Evolutionary conservation across 2,888 invertebrate species (phyloP).

Genomic region (Acleris laterana): DNA sequence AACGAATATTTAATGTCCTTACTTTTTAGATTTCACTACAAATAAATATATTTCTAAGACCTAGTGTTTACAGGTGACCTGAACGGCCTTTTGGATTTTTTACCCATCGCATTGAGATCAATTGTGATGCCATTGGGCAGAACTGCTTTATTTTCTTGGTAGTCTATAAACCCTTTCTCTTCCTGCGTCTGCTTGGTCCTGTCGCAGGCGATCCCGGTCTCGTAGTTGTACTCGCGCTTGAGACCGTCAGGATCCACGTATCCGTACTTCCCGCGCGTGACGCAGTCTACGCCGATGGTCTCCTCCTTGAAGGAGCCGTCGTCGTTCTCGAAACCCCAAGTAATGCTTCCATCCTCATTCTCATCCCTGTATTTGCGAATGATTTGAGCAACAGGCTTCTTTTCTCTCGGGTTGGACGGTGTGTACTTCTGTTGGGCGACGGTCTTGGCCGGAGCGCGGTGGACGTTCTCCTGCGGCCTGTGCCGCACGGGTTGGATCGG

Average conservation of each 20-base stretch:
- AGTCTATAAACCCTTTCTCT: slow-evolving; percentile 88
- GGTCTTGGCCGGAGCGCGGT: slow-evolving; percentile 65
- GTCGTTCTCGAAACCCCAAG: slow-evolving; percentile 95
- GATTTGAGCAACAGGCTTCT: slow-evolving; percentile 89
- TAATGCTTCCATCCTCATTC: slow-evolving; percentile 91
- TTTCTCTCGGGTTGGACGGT: slow-evolving; percentile 74
- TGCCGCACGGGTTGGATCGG: slow-evolving; percentile 76
- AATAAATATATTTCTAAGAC: slow-evolving; percentile 70
- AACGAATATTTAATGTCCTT: slow-evolving; percentile 59
- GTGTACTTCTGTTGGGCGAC: slow-evolving; percentile 73
- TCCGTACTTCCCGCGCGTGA: slow-evolving; percentile 92
- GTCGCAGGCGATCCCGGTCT: slow-evolving; percentile 90
- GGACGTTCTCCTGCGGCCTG: slow-evolving; percentile 67
- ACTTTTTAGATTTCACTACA: slow-evolving; percentile 66
- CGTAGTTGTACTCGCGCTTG: slow-evolving; percentile 92
- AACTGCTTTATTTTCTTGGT: slow-evolving; percentile 89
- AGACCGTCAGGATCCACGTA: slow-evolving; percentile 93
- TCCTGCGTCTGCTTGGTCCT: slow-evolving; percentile 81
- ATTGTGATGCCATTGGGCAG: slow-evolving; percentile 89
- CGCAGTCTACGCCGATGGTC: slow-evolving; percentile 90
- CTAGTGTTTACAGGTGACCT: slow-evolving; percentile 80
- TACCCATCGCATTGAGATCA: slow-evolving; percentile 88
- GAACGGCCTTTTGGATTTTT: slow-evolving; percentile 88
- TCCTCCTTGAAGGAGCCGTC: slow-evolving; percentile 95
- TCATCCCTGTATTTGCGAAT: slow-evolving; percentile 90